These are phyloP conservation scores for Drosophila peninsularis DNA, from an alignment of 2,888 invertebrate species.

Conservation along the genomic window DNA sequence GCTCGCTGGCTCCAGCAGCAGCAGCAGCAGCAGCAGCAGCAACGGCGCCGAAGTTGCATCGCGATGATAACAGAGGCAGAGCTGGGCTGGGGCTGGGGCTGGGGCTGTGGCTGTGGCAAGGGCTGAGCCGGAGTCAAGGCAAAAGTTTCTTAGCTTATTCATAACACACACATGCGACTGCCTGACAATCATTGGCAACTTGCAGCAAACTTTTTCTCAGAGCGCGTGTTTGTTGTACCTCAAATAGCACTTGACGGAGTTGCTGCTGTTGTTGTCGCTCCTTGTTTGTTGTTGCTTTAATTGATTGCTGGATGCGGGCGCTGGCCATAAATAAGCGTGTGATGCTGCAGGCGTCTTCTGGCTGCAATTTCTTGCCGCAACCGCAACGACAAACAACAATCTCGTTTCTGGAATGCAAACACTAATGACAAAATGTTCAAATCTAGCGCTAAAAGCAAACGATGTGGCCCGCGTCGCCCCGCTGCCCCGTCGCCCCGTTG, in stretches of 20 bases:
- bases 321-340: conserved; percentile 41
- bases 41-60: conserved; percentile 26
- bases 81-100: background rate
- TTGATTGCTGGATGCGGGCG: conserved; percentile 54
- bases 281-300: conserved; percentile 56
- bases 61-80: conserved; percentile 29
- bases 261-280: conserved; percentile 12
- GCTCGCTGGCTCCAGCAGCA: conserved; percentile 42
- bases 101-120: conserved; percentile 7
- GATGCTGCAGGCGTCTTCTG: conserved; percentile 23
- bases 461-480: conserved; percentile 45
- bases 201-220: conserved; percentile 23
- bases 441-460: conserved; percentile 69
- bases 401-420: conserved; percentile 73
- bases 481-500: background rate
- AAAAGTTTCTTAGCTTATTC: conserved; percentile 77
- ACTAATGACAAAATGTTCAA: conserved; percentile 81
- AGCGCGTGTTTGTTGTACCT: conserved; percentile 15
- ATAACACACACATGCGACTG: conserved; percentile 59
- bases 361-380: conserved; percentile 56
- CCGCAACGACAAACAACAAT: conserved; percentile 74
- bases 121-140: conserved; percentile 24
- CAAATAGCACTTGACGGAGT: conserved; percentile 42
- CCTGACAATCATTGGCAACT: conserved; percentile 56
- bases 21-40: conserved; percentile 22